Conservation (phyloP, 2,113 vertebrate species). For the Prunella fulvescens region DNA sequence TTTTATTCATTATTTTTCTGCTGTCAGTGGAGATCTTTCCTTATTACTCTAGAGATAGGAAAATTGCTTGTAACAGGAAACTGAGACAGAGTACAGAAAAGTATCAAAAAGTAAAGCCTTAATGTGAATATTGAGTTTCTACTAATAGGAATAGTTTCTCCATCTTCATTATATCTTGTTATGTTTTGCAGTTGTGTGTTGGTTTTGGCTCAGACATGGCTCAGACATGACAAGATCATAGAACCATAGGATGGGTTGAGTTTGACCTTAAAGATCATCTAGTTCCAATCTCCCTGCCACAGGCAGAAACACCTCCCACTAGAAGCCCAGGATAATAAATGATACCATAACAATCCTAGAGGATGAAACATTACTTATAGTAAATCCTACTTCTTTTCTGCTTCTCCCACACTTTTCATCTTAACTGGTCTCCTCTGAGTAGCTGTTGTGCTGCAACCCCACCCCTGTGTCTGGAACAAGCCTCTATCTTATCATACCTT, state of each 20-base stretch:
- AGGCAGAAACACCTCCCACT: not conserved
- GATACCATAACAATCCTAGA: not conserved
- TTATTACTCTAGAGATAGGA: not conserved
- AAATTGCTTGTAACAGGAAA: not conserved
- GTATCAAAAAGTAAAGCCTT: not conserved
- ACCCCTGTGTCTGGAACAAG: not conserved
- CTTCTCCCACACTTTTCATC: not conserved
- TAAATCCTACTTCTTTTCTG: not conserved
- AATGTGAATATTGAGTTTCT: not conserved
- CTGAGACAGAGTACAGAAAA: not conserved
- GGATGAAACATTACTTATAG: not conserved
- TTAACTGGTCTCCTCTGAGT: not conserved
- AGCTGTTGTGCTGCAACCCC: not conserved
- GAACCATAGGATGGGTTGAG: not conserved
- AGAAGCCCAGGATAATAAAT: not conserved
- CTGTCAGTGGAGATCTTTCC: not conserved
- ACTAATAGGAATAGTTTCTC: not conserved
- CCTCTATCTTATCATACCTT: not conserved
- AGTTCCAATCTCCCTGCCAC: not conserved
- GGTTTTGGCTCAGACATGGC: not conserved
- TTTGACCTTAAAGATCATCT: not conserved
- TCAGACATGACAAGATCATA: not conserved
- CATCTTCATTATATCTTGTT: not conserved
- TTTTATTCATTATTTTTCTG: not conserved
- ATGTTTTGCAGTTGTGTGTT: not conserved